Evolutionary conservation across 2,797 vertebrate genomes (phyloP).

Genomic region (Antennarius maculatus): DNA sequence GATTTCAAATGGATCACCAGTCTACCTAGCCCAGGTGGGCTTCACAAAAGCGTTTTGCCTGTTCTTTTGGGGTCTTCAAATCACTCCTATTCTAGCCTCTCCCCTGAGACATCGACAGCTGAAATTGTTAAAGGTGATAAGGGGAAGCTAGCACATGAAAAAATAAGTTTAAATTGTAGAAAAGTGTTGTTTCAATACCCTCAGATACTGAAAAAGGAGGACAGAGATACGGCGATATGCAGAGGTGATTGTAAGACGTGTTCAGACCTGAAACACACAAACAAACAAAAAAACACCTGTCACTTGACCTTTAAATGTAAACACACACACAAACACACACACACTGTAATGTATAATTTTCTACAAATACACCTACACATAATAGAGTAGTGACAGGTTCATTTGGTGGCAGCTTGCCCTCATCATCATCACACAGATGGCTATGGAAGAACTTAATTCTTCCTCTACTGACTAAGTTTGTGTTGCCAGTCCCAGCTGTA

Average conservation of each 20-base stretch:
- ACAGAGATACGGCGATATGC: constrained; percentile 53
- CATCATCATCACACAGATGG: constrained; percentile 77
- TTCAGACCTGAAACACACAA: constrained; percentile 11
- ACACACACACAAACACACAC: constrained; percentile 25
- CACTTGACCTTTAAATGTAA: constrained; percentile 21
- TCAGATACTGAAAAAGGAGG: constrained; percentile 28
- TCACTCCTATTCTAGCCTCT: no score
- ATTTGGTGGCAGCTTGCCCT: constrained; percentile 65
- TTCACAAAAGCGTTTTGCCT: no score
- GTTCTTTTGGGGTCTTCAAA: no score
- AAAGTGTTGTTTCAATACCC: constrained; percentile 35
- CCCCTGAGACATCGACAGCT: no score
- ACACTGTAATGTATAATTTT: neutral
- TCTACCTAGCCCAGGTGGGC: no score
- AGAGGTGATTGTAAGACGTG: neutral
- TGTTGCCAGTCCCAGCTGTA: constrained; percentile 63
- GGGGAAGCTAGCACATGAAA: constrained; percentile 22
- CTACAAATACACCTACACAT: constrained; percentile 31
- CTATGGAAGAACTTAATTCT: constrained; percentile 77
- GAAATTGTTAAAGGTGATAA: no score
- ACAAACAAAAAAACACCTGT: constrained; percentile 15
- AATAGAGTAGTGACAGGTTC: constrained; percentile 67
- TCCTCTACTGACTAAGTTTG: constrained; percentile 75
- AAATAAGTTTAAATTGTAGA: neutral
- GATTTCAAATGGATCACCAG: no score